A percentile compares a stretch with the other conserved stretches of the same genome.
phyloP scores from a whole-genome alignment of 64 coral and sea anemone genomes.

The Porites australiensis region DNA sequence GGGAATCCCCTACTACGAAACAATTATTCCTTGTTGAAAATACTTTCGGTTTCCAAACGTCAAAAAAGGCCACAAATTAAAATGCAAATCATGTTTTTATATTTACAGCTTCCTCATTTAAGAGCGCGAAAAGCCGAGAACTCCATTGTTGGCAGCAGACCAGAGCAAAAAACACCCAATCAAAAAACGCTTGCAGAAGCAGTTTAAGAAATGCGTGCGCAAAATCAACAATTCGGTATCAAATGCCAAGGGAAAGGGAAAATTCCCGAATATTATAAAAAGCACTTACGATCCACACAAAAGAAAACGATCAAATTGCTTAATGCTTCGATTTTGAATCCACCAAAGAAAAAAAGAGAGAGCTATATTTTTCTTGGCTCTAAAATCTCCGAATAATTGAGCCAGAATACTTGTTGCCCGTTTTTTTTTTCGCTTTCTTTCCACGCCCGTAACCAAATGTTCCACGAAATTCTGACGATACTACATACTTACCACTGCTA shows the following conservation, averaged over 20 bases:
- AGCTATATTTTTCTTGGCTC: too few relatives aligned
- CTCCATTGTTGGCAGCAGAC: background rate
- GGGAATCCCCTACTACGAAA: too few relatives aligned
- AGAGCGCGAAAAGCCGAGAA: background rate
- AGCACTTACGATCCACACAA: background rate
- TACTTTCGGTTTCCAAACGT: too few relatives aligned
- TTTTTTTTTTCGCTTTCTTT: background rate
- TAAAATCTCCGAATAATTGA: background rate
- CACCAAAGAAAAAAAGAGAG: background rate
- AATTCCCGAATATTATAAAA: background rate
- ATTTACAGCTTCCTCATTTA: too few relatives aligned
- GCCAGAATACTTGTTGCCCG: background rate
- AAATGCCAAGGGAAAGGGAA: background rate
- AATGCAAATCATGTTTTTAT: too few relatives aligned
- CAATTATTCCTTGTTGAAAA: too few relatives aligned
- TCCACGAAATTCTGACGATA: background rate
- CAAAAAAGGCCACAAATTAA: too few relatives aligned
- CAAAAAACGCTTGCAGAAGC: background rate
- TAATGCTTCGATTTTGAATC: background rate
- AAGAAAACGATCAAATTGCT: background rate
- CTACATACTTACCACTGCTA: constrained; percentile 82
- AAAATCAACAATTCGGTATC: background rate
- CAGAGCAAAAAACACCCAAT: background rate
- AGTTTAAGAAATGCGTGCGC: background rate
- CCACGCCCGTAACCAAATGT: background rate